Evolutionary conservation across 2,888 invertebrate species (phyloP), one percentile per base, ranked within the genome.

Genomic region (Agelastica alni): DNA sequence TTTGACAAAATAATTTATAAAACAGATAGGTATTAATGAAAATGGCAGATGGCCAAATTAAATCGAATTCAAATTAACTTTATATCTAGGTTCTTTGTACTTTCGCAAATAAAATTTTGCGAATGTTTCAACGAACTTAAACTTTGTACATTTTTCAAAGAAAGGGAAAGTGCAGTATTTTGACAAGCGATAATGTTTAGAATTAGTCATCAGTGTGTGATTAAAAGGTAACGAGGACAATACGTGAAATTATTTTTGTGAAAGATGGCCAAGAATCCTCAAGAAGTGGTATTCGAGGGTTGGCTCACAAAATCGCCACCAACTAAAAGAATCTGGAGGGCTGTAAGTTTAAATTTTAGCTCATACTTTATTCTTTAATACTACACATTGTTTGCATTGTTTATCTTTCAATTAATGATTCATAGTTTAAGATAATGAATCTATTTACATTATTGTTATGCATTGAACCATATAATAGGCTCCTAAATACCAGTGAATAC

Each of bases 281-380:
- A 83, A 75, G 90, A 91, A 78, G 84, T 89, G 61, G 87, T 92
- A 64, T 88, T 89, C 74, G 91, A 93, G 79, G 96, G 96, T 61
- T 96, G 95, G 95, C 82, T 96, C 69, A 93, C 91, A 58, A 96
- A 96, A 82, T 96, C 96, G 55, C 96, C 96, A 66, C 96, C 96
- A 56, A 88, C 91, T 54, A 94, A 92, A 80, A 84, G 91, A 68
- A 87, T 93, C 74, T 94, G 92, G 87, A 86, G 93, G 84, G 93
- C 94, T 78, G 96, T 96, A 83, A 88, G 92, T 86, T 16, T 17
- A 44, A 57, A 41, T 56, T 59, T 51, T 59, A 37, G 54, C 39
- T 43, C 17, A 26, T 52, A 55, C 31, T n/a, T 34, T 52, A 53
- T 42, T 59, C 41, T 59, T 26, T 39, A 17, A 28, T 51, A 44